These are phyloP conservation scores for Hippocampus kuda DNA, from an alignment of 2,797 vertebrate species.

Conservation along the genomic window DNA sequence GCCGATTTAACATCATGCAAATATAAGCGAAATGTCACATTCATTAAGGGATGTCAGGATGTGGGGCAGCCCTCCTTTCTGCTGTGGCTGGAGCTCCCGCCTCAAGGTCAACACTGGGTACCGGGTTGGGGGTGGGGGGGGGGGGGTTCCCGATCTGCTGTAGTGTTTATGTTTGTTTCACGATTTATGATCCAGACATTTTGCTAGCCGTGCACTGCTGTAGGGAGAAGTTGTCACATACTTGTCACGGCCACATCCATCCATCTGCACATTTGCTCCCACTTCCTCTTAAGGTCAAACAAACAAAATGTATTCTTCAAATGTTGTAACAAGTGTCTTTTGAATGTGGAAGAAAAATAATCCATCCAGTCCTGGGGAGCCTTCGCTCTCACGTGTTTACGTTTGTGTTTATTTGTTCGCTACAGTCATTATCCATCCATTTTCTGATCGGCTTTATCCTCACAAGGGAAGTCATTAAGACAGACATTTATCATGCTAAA, in stretches of 20 bases:
- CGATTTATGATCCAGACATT: too few species aligned
- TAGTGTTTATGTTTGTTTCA: constrained; percentile 13
- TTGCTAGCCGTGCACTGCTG: too few species aligned
- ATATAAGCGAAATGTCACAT: constrained; percentile 75
- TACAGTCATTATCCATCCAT: constrained; percentile 10
- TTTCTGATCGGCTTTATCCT: not conserved
- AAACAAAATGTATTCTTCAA: too few species aligned
- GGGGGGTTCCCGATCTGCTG: constrained; percentile 24
- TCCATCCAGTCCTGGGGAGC: not conserved
- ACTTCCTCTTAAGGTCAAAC: too few species aligned
- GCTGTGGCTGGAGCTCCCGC: not conserved
- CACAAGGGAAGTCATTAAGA: constrained; percentile 18
- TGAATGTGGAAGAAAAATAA: not conserved
- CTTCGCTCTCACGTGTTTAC: not conserved
- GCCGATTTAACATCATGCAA: constrained; percentile 59
- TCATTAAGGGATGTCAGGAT: constrained; percentile 62
- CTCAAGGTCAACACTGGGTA: not conserved
- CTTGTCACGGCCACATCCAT: too few species aligned
- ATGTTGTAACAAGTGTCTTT: not conserved
- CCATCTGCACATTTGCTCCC: too few species aligned
- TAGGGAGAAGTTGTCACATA: too few species aligned
- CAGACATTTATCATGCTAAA: constrained; percentile 38
- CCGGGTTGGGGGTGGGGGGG: not conserved
- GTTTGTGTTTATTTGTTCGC: not conserved
- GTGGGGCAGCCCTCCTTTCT: constrained; percentile 31